Conservation (phyloP, 2,797 vertebrate species). For the Anguilla megastoma region DNA sequence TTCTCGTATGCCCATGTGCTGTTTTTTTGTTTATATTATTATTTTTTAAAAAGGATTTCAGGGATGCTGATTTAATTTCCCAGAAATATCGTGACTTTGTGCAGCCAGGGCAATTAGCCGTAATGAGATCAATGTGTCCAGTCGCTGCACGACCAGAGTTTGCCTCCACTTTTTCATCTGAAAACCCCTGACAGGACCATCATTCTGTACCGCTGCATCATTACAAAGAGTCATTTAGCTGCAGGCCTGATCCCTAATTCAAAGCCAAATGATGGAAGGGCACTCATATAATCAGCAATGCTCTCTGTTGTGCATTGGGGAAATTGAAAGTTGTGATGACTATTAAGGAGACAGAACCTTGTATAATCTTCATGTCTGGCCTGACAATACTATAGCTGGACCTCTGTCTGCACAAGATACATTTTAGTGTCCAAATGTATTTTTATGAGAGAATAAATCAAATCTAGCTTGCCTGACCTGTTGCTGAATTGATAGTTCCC, state of each 20-base stretch:
- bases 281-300: neutral
- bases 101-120: neutral
- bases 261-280: neutral
- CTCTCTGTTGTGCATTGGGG: neutral
- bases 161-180: neutral
- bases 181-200: neutral
- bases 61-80: neutral
- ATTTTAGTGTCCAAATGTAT: neutral
- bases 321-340: conserved; percentile 6
- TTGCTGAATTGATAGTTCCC: neutral
- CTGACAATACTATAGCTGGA: neutral
- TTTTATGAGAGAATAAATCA: conserved; percentile 1
- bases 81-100: neutral
- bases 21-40: neutral
- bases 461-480: neutral
- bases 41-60: neutral
- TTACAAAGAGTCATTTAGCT: neutral
- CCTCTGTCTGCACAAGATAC: neutral
- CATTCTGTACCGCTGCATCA: neutral
- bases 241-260: neutral
- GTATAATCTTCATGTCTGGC: neutral
- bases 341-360: neutral
- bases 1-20: neutral
- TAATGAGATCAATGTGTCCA: conserved; percentile 2
- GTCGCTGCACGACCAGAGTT: neutral